Conservation (phyloP, 2,113 vertebrate genomes). For the Xyrauchen texanus region DNA sequence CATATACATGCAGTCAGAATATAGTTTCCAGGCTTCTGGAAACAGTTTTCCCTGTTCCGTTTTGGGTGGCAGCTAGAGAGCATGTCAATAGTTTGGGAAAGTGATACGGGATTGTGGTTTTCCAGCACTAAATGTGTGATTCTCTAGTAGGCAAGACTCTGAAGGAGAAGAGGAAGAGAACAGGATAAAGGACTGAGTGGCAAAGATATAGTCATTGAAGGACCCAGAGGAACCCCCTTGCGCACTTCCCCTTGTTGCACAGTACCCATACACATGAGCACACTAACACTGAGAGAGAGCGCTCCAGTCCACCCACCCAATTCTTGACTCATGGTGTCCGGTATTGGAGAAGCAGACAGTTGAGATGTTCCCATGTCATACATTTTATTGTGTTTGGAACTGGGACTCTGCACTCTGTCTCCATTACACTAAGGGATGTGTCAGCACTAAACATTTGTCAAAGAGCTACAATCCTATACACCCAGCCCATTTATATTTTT, state of each 20-base stretch:
- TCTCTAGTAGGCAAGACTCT: neutral
- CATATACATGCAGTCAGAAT: neutral
- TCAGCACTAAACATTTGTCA: conserved; percentile 28
- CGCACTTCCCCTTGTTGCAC: neutral
- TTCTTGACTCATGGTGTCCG: conserved; percentile 9
- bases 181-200: neutral
- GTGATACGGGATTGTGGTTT: neutral
- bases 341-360: conserved; percentile 14
- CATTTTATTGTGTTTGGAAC: conserved; percentile 69
- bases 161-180: too few species aligned
- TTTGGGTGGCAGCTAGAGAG: conserved; percentile 5
- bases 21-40: neutral
- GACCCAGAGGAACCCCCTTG: neutral
- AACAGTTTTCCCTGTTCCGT: neutral
- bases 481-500: neutral
- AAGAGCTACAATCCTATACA: neutral
- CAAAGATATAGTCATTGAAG: neutral
- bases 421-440: conserved; percentile 53
- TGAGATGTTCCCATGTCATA: conserved; percentile 66
- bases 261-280: neutral
- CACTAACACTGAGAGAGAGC: neutral
- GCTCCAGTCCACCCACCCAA: neutral
- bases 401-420: conserved; percentile 59
- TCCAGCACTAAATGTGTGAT: neutral
- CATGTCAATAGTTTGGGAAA: neutral